phyloP scores from a whole-genome alignment of 1,140 invertebrate species.

The Drosophila jambulina region DNA sequence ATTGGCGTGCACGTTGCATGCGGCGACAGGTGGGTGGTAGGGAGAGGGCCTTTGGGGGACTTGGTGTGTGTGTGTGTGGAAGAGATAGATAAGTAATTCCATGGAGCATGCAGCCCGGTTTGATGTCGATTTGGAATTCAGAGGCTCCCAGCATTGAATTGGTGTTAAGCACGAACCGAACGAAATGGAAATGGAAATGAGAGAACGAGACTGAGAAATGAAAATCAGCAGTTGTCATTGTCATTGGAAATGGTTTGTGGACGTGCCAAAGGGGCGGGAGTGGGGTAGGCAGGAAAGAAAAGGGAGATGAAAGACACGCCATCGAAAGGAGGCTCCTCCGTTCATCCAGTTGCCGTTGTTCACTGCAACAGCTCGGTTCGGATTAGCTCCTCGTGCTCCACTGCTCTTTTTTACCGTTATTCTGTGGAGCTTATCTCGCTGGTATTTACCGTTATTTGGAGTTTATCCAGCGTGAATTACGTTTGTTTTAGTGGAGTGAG shows the following conservation, averaged over 20 bases:
- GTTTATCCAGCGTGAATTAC: background rate
- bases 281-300: conserved; percentile 7
- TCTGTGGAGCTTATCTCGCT: background rate
- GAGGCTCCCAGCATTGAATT: conserved; percentile 72
- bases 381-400: conserved; percentile 16
- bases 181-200: conserved; percentile 68
- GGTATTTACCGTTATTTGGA: background rate
- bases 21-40: conserved; percentile 36
- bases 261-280: conserved; percentile 1
- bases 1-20: conserved; percentile 71
- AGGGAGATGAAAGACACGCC: conserved; percentile 54
- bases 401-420: conserved; percentile 27
- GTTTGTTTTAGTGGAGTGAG: background rate
- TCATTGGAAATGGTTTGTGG: conserved; percentile 47
- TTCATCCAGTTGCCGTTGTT: conserved; percentile 61
- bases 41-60: background rate
- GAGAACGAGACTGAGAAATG: conserved; percentile 60
- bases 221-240: conserved; percentile 80
- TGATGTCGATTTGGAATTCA: conserved; percentile 62
- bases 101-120: conserved; percentile 56
- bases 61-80: conserved; percentile 6
- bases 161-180: conserved; percentile 81
- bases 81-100: conserved; percentile 73
- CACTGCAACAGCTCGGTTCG: conserved; percentile 48
- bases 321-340: conserved; percentile 28